Evolutionary conservation across 2,888 invertebrate genomes (phyloP), one percentile per base, ranked within the genome.

Genomic region (Eucera pruinosa): DNA sequence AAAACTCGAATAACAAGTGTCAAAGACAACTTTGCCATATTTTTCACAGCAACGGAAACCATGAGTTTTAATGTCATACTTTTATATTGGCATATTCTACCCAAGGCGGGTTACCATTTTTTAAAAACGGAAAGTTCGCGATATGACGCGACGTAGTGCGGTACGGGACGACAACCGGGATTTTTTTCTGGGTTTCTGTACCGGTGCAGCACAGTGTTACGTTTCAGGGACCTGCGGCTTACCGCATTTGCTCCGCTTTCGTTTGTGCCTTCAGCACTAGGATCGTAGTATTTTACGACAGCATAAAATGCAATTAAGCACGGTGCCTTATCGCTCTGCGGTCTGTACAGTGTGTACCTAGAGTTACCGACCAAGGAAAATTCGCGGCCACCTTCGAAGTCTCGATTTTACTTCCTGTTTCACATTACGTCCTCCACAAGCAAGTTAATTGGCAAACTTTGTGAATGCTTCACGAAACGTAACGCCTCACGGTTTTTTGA

Each of bases 281-380:
- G 68, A 77, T 77, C 57, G 39, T 57, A 65, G 60, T 30, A 55
- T 57, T 78, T 80, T 74, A 65, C 65, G 64, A 71, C 48, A 33
- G 73, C 64, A 68, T 67, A 70, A 73, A 77, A 81, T 80, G 77
- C 81, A 80, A 81, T 81, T 81, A 81, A 70, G 73, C 73, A 64
- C 58, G 27, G 70, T 52, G 67, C 57, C 77, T 65, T 60, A 62
- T 70, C 60, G 48, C 23, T 50, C 57, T 66, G 76, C 50, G 75
- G 72, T 79, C 25, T 41, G 54, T 50, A 54, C 54, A 54, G 50
- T 52, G 27, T n/a, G 27, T 65, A 47, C 50, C 68, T 66, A 55
- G 70, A 55, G 68, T 80, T 75, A 82, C 71, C 80, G 74, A 75
- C 77, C 80, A 72, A 72, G 81, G 80, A 65, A 73, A 80, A 80